Percentiles rank a stretch among this genome's conserved stretches.
These are phyloP conservation scores for Mythimna albipuncta DNA, from an alignment of 2,888 invertebrate genomes.

Conservation along the genomic window DNA sequence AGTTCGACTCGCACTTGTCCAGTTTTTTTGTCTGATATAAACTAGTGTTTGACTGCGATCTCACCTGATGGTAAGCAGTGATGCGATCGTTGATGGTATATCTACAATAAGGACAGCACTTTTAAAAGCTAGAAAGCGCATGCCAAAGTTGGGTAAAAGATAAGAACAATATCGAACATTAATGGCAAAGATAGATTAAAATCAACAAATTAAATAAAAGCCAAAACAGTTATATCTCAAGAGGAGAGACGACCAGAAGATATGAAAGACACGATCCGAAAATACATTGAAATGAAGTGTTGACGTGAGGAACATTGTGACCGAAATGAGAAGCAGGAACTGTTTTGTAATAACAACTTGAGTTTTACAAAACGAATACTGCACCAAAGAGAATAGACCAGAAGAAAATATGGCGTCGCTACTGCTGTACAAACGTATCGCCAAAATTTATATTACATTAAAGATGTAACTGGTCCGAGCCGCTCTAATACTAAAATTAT, in stretches of 20 bases:
- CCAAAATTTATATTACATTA: conserved; percentile 18
- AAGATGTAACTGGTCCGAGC: not conserved
- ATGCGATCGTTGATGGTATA: not conserved
- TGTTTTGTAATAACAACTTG: not conserved
- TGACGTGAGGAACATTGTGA: not conserved
- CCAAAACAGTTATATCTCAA: conserved; percentile 1
- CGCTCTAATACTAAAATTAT: not conserved
- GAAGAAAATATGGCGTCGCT: not conserved
- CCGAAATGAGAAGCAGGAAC: not conserved
- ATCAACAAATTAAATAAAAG: not conserved
- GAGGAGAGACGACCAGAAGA: conserved; percentile 9
- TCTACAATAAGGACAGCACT: not conserved
- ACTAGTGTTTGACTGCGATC: too few relatives aligned
- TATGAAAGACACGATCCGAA: conserved; percentile 17
- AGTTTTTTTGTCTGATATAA: too few relatives aligned
- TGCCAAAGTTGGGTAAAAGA: not conserved
- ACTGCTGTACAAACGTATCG: not conserved
- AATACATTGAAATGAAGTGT: conserved; percentile 20
- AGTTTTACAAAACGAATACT: conserved; percentile 2
- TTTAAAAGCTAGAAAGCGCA: not conserved
- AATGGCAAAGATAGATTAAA: too few relatives aligned
- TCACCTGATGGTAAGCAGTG: too few relatives aligned
- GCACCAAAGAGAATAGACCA: not conserved
- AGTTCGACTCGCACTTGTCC: too few relatives aligned
- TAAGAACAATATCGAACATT: not conserved